These are phyloP conservation scores for Alectura lathami DNA, from an alignment of 2,113 vertebrate genomes.

Conservation along the genomic window DNA sequence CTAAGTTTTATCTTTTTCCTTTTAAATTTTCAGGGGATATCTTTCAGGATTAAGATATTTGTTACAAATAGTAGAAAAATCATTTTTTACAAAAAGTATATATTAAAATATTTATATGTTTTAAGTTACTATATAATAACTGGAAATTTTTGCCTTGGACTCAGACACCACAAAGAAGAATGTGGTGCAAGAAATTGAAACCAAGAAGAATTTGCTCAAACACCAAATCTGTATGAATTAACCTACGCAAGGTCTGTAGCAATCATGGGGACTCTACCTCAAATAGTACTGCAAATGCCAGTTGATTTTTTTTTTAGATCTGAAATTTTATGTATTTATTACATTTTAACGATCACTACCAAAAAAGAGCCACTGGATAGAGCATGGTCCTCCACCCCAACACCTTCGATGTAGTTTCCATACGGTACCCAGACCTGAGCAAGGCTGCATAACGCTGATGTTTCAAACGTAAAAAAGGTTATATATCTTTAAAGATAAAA, in stretches of 20 bases:
- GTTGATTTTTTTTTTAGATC: neutral
- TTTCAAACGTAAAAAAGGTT: slow-evolving; percentile 76
- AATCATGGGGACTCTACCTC: neutral
- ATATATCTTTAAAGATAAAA: slow-evolving; percentile 79
- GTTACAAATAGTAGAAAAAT: slow-evolving; percentile 84
- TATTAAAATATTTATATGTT: slow-evolving; percentile 86
- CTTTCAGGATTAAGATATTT: slow-evolving; percentile 71
- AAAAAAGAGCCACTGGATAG: slow-evolving; percentile 20
- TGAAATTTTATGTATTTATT: neutral
- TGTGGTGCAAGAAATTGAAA: slow-evolving; percentile 18
- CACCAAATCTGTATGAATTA: slow-evolving; percentile 8
- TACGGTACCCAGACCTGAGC: slow-evolving; percentile 71
- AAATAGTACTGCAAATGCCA: slow-evolving; percentile 20
- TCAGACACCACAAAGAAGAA: slow-evolving; percentile 31
- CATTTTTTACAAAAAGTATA: slow-evolving; percentile 81
- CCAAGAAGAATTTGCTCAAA: slow-evolving; percentile 45
- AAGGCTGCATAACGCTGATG: slow-evolving; percentile 63
- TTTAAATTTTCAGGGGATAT: slow-evolving; percentile 75
- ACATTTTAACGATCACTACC: neutral
- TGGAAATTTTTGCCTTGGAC: slow-evolving; percentile 55
- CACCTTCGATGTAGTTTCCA: slow-evolving; percentile 11
- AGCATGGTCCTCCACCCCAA: slow-evolving; percentile 30
- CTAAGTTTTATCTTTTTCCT: slow-evolving; percentile 68
- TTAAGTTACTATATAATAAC: slow-evolving; percentile 79
- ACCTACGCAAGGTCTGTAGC: neutral